Conservation (phyloP, 2,797 vertebrate genomes). For the Adrianichthys oophorus region DNA sequence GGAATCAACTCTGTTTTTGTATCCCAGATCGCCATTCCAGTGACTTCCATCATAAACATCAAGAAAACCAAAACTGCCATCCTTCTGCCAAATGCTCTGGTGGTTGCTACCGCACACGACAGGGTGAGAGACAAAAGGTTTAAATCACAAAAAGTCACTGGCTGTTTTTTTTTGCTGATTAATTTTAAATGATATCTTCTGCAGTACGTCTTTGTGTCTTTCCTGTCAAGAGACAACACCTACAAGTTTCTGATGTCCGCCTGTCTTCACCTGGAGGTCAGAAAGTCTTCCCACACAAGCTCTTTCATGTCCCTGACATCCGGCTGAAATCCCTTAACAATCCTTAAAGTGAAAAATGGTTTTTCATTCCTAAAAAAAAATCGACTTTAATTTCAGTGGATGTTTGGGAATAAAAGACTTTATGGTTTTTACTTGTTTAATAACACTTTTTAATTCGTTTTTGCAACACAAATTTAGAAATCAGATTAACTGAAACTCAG, state of each 20-base stretch:
- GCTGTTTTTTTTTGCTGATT: not conserved
- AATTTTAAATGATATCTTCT: constrained; percentile 49
- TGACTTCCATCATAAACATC: constrained; percentile 84
- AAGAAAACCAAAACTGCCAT: constrained; percentile 98
- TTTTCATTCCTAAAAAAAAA: not conserved
- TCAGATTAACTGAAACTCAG: too few species aligned
- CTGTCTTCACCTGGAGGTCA: constrained; percentile 88
- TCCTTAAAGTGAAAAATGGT: too few species aligned
- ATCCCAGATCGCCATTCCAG: constrained; percentile 89
- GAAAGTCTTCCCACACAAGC: constrained; percentile 27
- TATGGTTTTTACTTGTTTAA: too few species aligned
- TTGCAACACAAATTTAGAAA: too few species aligned
- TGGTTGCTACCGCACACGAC: constrained; percentile 86
- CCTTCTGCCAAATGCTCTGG: constrained; percentile 93
- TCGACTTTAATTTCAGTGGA: too few species aligned
- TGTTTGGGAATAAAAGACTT: too few species aligned
- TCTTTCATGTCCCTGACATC: not conserved
- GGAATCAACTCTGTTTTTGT: constrained; percentile 1
- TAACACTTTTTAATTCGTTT: too few species aligned
- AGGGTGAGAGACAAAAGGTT: constrained; percentile 76
- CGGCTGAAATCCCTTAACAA: too few species aligned
- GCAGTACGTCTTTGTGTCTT: constrained; percentile 93
- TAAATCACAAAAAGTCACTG: not conserved
- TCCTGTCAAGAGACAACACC: constrained; percentile 93
- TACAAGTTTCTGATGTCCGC: constrained; percentile 90